These are phyloP conservation scores for Luscinia luscinia DNA, from an alignment of 2,797 vertebrate genomes.

Conservation along the genomic window DNA sequence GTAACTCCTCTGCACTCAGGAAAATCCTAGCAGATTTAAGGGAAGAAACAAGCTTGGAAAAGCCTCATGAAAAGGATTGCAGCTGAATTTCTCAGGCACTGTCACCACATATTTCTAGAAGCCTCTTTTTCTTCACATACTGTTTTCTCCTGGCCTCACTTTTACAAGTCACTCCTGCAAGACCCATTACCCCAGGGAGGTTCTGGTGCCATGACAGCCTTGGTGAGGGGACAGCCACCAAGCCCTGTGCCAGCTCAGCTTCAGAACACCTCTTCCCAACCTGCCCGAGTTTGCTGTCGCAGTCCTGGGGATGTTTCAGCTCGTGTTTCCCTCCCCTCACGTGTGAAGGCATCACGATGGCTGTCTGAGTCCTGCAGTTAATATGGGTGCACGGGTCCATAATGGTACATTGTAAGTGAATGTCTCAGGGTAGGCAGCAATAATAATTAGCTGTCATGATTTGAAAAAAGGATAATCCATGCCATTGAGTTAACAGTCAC, in stretches of 20 bases:
- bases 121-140: not conserved
- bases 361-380: conserved; percentile 63
- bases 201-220: not conserved
- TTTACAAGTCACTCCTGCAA: not conserved
- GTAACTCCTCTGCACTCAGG: not conserved
- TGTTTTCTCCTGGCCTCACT: not conserved
- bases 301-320: not conserved
- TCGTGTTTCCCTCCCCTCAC: not conserved
- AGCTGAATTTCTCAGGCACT: not conserved
- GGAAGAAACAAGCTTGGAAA: conserved; percentile 28
- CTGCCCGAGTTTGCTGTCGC: not conserved
- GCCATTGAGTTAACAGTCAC: conserved; percentile 77
- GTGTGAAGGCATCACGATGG: conserved; percentile 23
- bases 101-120: not conserved
- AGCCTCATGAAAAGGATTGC: not conserved
- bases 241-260: not conserved
- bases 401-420: conserved; percentile 65
- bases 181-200: not conserved
- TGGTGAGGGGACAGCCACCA: not conserved
- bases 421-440: conserved; percentile 73
- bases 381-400: conserved; percentile 60
- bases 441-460: conserved; percentile 81
- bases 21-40: not conserved
- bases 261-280: not conserved
- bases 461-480: conserved; percentile 78